Percentiles rank a stretch among this genome's conserved stretches.
Evolutionary conservation across 30 jellyfish, hydroid and myxozoan species (phyloP).

Genomic region (Aurelia aurita): DNA sequence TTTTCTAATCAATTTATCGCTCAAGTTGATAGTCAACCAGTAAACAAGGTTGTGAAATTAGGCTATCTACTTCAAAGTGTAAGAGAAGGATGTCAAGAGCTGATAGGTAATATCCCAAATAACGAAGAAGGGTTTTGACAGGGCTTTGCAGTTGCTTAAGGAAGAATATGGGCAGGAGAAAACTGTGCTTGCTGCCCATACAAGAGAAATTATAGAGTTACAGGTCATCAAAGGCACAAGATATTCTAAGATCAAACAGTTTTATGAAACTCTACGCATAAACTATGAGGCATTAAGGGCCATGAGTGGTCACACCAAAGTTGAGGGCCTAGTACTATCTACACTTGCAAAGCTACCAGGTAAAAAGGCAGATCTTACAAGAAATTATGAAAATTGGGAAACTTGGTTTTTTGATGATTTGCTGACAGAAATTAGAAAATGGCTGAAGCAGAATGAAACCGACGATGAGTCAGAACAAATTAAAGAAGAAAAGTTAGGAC

Average conservation of each 20-base stretch:
- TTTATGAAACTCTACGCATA: slow-evolving; percentile 41
- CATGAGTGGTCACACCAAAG: too few relatives aligned
- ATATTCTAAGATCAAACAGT: slow-evolving; percentile 41
- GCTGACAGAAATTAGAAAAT: too few relatives aligned
- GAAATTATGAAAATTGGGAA: too few relatives aligned
- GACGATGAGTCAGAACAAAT: too few relatives aligned
- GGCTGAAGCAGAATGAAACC: too few relatives aligned
- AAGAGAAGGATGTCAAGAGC: slow-evolving; percentile 47
- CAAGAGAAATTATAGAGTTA: slow-evolving; percentile 37
- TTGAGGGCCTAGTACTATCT: too few relatives aligned
- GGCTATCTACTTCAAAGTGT: slow-evolving; percentile 27
- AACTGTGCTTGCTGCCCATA: slow-evolving; percentile 58
- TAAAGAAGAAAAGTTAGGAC: too few relatives aligned
- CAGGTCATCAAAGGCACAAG: slow-evolving; percentile 16
- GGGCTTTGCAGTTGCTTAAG: slow-evolving; percentile 57
- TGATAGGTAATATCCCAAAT: slow-evolving; percentile 48
- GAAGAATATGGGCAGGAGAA: slow-evolving; percentile 56
- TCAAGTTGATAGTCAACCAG: slow-evolving; percentile 52
- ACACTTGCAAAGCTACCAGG: too few relatives aligned
- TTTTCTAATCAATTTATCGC: slow-evolving; percentile 44
- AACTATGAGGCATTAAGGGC: slow-evolving; percentile 57
- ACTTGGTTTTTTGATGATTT: too few relatives aligned
- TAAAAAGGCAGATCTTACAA: too few relatives aligned
- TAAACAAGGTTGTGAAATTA: slow-evolving; percentile 33
- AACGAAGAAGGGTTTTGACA: slow-evolving; percentile 50